Evolutionary conservation across 2,797 vertebrate genomes (phyloP).

Genomic region (Gymnodraco acuticeps): DNA sequence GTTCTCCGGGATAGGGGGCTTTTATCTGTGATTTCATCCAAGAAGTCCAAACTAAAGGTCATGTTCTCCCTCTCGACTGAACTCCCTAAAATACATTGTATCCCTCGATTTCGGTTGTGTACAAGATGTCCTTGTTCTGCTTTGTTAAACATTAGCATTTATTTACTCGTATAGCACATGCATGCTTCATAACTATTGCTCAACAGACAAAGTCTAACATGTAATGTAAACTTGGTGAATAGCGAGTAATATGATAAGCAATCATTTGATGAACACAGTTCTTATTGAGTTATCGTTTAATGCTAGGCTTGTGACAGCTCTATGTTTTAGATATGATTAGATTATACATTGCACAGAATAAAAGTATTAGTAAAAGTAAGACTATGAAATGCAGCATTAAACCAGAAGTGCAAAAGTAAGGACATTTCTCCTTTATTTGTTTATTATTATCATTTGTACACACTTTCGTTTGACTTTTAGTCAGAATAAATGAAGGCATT

Average conservation of each 20-base stretch:
- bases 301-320: no score
- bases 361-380: no score
- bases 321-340: no score
- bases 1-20: constrained; percentile 7
- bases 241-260: no score
- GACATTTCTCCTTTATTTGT: neutral
- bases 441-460: neutral
- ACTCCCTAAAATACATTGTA: neutral
- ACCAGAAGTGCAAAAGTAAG: neutral
- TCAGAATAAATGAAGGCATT: no score
- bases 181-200: constrained; percentile 8
- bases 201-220: neutral
- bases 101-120: neutral
- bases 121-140: constrained; percentile 3
- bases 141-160: constrained; percentile 36
- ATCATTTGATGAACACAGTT: no score
- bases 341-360: no score
- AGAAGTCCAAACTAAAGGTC: constrained; percentile 22
- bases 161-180: constrained; percentile 23
- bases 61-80: neutral
- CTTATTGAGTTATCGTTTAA: no score
- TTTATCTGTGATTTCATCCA: constrained; percentile 39
- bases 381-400: no score
- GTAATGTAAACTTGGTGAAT: neutral
- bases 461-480: neutral